phyloP scores from a whole-genome alignment of 2,888 invertebrate genomes.

The Torymus auratus region DNA sequence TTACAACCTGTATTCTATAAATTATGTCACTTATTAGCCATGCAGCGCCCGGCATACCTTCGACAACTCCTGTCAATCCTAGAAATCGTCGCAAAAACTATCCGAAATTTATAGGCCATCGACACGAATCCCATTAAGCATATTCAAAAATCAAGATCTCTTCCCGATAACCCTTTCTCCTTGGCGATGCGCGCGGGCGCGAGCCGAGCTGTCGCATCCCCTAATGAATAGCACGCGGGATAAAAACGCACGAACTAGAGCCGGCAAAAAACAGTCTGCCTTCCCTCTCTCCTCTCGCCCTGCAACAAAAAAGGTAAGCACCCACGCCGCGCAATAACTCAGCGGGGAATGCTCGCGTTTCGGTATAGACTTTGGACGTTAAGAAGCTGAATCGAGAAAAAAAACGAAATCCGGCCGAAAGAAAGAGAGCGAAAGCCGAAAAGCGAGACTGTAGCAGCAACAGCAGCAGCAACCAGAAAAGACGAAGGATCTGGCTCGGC shows the following conservation, averaged over 20 bases:
- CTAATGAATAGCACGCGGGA: conserved; percentile 26
- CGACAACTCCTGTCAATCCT: not conserved
- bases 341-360: conserved; percentile 46
- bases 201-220: conserved; percentile 7
- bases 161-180: conserved; percentile 3
- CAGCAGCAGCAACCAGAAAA: conserved; percentile 10
- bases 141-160: conserved; percentile 41
- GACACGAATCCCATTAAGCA: not conserved
- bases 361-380: conserved; percentile 29
- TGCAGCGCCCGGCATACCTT: too few relatives aligned
- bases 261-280: conserved; percentile 5
- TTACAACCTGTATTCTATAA: too few relatives aligned
- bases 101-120: conserved; percentile 18
- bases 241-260: conserved; percentile 40
- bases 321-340: conserved; percentile 30
- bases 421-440: conserved; percentile 14
- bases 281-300: too few relatives aligned
- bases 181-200: conserved; percentile 14
- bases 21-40: too few relatives aligned
- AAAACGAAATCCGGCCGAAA: conserved; percentile 4
- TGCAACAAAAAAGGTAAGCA: too few relatives aligned
- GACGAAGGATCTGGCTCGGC: conserved; percentile 27
- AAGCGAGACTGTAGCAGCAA: not conserved
- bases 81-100: not conserved
- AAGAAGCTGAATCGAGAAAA: not conserved